Base-by-base conservation (phyloP, 2,888 invertebrate genomes). In the Metellina segmentata region DNA sequence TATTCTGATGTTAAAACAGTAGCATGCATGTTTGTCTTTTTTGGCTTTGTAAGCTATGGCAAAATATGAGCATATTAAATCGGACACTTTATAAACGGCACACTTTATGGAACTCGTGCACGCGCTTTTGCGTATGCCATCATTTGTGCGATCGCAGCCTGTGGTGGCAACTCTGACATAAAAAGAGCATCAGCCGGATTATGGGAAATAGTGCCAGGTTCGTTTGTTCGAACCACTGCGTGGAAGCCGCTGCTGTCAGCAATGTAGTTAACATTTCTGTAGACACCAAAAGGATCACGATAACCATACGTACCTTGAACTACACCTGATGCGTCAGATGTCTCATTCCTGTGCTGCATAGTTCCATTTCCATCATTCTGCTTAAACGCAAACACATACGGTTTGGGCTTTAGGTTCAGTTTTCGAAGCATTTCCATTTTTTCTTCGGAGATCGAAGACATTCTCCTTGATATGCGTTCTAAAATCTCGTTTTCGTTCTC, bases 351-450 rank as follows among this genome's bases (percentile, higher is more conserved):
- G 20, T 92, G 89, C 53, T 92, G 92, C 6, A 61, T 20, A 11
- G 89, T 92, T 16, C 92, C 92, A 20, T 86, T 88, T 20, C 85
- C 92, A 75, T 92, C 92, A 61, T 82, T 53, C 61, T 92, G 92
- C 8, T 53, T 53, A 69, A 52, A 92, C 5, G 85, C 89, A 19
- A 89, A 92, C n/a, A 81, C 75, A 74, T 92, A 92, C 5, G 92
- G 89, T 70, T 81, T 70, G 0, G 92, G 89, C 1, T 88, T 71
- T 8, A 79, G 48, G 20, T 75, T 75, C 4, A 89, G 4, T 19
- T 85, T 88, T 16, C 71, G 78, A 1, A 89, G 78, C 16, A 89
- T 20, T 70, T 92, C 89, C n/a, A 85, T 48, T 69, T 89, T 89
- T 20, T 69, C 20, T 9, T 53, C n/a, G 69, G 83, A 91, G 4